These are phyloP conservation scores for Bombus huntii DNA, from an alignment of 1,140 invertebrate species.

Conservation along the genomic window DNA sequence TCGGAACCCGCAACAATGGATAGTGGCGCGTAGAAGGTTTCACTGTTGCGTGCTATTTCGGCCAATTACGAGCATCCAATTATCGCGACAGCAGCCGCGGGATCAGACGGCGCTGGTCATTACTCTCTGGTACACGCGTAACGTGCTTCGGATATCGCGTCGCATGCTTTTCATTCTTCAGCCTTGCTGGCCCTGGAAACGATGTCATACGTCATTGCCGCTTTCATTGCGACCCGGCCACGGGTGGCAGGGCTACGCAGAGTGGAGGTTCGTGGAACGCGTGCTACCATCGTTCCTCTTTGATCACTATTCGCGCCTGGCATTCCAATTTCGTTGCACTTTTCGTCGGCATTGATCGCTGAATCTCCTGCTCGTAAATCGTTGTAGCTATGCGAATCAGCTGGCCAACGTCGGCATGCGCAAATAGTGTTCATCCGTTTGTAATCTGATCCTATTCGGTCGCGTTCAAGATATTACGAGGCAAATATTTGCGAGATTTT, in stretches of 20 bases:
- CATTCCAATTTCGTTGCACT: slow-evolving; percentile 64
- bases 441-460: background rate
- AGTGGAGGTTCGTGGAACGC: slow-evolving; percentile 21
- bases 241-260: slow-evolving; percentile 19
- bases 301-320: slow-evolving; percentile 47
- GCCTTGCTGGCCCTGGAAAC: slow-evolving; percentile 28
- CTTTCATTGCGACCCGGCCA: slow-evolving; percentile 61
- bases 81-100: slow-evolving; percentile 58
- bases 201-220: slow-evolving; percentile 65
- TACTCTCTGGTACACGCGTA: slow-evolving; percentile 65
- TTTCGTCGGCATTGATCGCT: slow-evolving; percentile 58
- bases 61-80: slow-evolving; percentile 72
- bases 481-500: background rate
- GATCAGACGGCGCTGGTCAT: slow-evolving; percentile 47
- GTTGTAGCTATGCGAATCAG: slow-evolving; percentile 38
- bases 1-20: background rate
- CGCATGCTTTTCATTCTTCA: slow-evolving; percentile 68
- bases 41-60: slow-evolving; percentile 57
- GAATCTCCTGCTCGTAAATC: slow-evolving; percentile 52
- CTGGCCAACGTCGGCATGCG: background rate
- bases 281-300: slow-evolving; percentile 7
- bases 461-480: background rate
- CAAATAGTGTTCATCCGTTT: background rate
- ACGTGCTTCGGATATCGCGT: slow-evolving; percentile 69
- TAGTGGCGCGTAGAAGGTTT: background rate